These are phyloP conservation scores for Zaprionus nigranus DNA, from an alignment of 1,140 invertebrate genomes.

Conservation along the genomic window DNA sequence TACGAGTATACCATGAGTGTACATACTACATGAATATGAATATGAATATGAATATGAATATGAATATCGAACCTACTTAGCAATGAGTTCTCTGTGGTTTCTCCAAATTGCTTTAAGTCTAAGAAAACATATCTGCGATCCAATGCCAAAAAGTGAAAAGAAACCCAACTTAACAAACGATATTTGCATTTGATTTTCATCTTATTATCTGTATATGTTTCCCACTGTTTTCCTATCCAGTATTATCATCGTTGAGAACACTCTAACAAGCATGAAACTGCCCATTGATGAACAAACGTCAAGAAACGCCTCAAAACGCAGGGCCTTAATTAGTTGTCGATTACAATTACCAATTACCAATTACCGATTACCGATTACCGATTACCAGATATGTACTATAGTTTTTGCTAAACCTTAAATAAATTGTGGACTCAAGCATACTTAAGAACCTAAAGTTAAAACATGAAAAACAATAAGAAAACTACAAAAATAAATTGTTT, in stretches of 20 bases:
- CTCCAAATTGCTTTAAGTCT: constrained; percentile 34
- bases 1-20: constrained; percentile 9
- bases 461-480: constrained; percentile 35
- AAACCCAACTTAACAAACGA: not conserved
- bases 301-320: constrained; percentile 10
- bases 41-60: not conserved
- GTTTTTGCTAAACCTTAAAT: constrained; percentile 57
- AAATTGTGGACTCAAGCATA: constrained; percentile 68
- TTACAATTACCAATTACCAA: constrained; percentile 26
- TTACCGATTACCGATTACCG: constrained; percentile 23
- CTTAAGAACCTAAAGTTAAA: constrained; percentile 54
- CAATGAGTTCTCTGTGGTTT: constrained; percentile 39
- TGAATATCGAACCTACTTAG: constrained; percentile 19
- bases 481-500: constrained; percentile 46
- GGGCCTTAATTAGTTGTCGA: constrained; percentile 50
- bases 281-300: constrained; percentile 28
- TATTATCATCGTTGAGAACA: constrained; percentile 14
- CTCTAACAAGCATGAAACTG: constrained; percentile 32
- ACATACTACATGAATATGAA: not conserved
- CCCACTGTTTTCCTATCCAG: not conserved
- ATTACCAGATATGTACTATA: constrained; percentile 31
- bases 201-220: constrained; percentile 9
- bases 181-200: constrained; percentile 28
- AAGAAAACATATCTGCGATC: constrained; percentile 46
- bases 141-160: constrained; percentile 32